These are phyloP conservation scores for Gymnoscopelus braueri DNA, from an alignment of 2,797 vertebrate genomes.

Conservation along the genomic window DNA sequence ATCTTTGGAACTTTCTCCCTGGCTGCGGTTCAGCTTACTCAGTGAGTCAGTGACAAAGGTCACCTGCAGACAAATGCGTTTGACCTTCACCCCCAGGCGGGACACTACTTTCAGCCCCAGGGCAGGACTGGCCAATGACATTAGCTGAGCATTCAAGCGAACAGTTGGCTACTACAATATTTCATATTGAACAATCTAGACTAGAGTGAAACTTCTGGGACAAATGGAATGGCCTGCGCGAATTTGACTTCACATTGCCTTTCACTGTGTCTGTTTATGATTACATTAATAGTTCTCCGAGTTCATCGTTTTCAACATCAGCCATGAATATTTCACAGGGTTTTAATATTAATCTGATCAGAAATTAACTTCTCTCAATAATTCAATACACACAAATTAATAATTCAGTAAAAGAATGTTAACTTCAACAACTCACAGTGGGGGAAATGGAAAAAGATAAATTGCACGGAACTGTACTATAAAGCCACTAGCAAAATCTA, in stretches of 20 bases:
- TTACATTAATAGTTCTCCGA: constrained; percentile 70
- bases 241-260: constrained; percentile 53
- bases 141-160: constrained; percentile 36
- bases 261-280: constrained; percentile 70
- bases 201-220: constrained; percentile 31
- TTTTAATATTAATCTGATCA: constrained; percentile 85
- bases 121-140: constrained; percentile 63
- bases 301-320: constrained; percentile 70
- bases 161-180: constrained; percentile 55
- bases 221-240: constrained; percentile 29
- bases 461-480: constrained; percentile 12
- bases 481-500: constrained; percentile 12
- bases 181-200: constrained; percentile 57
- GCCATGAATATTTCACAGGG: constrained; percentile 79
- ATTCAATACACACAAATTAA: constrained; percentile 78
- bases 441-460: constrained; percentile 40
- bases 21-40: constrained; percentile 48
- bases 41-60: constrained; percentile 63
- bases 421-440: constrained; percentile 50
- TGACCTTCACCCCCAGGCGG: constrained; percentile 20
- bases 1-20: constrained; percentile 51
- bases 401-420: constrained; percentile 80
- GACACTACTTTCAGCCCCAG: constrained; percentile 37
- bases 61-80: constrained; percentile 51
- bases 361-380: constrained; percentile 82